Percentiles rank a stretch among this genome's conserved stretches.
Evolutionary conservation across 2,113 vertebrate genomes (phyloP).

Genomic region (Cynopterus brachyotis): DNA sequence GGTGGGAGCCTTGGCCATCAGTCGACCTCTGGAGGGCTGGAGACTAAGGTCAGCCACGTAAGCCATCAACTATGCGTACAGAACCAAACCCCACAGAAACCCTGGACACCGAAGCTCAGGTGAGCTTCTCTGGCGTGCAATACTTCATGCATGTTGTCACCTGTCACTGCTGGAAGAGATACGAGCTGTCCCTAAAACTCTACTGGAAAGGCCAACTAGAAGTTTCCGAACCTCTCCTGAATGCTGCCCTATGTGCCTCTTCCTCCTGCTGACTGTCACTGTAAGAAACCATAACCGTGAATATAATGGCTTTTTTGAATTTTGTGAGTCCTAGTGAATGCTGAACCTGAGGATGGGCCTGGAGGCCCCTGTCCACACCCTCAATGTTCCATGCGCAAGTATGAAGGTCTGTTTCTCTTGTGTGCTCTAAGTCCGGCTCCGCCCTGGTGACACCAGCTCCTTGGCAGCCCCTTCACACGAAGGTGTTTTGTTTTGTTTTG

Average conservation of each 20-base stretch:
- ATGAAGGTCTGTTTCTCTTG: not conserved
- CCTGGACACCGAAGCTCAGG: not conserved
- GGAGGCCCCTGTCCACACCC: not conserved
- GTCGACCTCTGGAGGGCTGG: not conserved
- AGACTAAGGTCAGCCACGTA: not conserved
- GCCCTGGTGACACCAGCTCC: not conserved
- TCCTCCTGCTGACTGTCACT: not conserved
- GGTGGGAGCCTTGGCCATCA: not conserved
- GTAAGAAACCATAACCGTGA: accelerated
- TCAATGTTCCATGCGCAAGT: accelerated
- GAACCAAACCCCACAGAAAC: not conserved
- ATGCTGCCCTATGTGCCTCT: accelerated
- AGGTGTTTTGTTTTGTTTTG: no score
- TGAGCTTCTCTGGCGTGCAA: not conserved
- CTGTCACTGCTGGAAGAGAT: not conserved
- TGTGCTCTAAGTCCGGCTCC: not conserved
- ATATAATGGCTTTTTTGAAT: not conserved
- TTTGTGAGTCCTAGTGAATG: not conserved
- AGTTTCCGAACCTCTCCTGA: not conserved
- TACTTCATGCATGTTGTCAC: accelerated
- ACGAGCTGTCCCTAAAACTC: accelerated
- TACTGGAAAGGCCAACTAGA: not conserved
- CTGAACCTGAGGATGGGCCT: not conserved
- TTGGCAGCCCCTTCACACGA: no score
- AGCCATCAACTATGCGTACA: not conserved